A percentile compares a stretch with the other conserved stretches of the same genome.
phyloP scores from a whole-genome alignment of 2,888 invertebrate genomes.

The Eupeodes luniger region DNA sequence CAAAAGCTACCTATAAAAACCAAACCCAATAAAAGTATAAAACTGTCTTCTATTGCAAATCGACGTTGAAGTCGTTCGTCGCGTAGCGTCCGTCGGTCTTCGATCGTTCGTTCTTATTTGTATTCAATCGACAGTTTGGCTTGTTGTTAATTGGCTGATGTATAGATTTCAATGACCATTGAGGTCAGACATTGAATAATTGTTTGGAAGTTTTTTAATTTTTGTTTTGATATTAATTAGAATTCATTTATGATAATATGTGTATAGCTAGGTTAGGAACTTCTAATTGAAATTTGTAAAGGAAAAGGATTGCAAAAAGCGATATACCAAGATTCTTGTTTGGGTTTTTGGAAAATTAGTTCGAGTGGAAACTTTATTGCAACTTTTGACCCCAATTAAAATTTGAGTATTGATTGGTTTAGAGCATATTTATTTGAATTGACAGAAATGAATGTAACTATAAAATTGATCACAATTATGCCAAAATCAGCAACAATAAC shows the following conservation, averaged over 20 bases:
- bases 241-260: conserved; percentile 49
- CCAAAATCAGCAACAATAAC: too few species aligned
- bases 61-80: conserved; percentile 8
- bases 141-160: conserved; percentile 70
- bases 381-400: not conserved
- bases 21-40: conserved; percentile 3
- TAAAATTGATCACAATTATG: too few species aligned
- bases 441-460: not conserved
- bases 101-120: conserved; percentile 16
- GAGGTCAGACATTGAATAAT: conserved; percentile 54
- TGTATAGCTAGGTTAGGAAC: too few species aligned
- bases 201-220: conserved; percentile 6
- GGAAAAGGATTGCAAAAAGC: not conserved
- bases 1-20: not conserved
- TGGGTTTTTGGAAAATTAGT: not conserved
- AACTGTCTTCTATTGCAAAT: not conserved
- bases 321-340: not conserved
- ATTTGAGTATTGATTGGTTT: not conserved
- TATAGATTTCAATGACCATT: conserved; percentile 63
- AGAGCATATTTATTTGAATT: not conserved
- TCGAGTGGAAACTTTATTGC: not conserved
- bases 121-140: conserved; percentile 39
- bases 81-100: not conserved
- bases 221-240: conserved; percentile 53
- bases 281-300: not conserved